These are phyloP conservation scores for Hipposideros larvatus DNA, from an alignment of 2,797 vertebrate genomes.

Conservation along the genomic window DNA sequence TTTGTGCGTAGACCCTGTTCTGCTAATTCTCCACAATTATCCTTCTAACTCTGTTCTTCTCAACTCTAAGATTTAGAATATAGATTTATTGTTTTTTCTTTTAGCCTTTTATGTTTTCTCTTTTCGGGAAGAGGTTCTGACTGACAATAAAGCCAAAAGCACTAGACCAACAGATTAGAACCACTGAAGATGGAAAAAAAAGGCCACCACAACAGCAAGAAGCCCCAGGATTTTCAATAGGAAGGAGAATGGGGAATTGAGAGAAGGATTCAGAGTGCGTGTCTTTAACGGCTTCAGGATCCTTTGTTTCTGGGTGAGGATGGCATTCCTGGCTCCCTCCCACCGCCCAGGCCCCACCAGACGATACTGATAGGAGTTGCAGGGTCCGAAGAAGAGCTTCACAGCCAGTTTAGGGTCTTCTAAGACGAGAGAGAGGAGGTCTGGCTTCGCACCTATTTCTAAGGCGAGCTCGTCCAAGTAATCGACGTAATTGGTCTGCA, in stretches of 20 bases:
- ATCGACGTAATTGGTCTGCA: conserved; percentile 88
- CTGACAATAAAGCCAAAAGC: neutral
- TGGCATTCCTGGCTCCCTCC: conserved; percentile 90
- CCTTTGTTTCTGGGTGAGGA: conserved; percentile 91
- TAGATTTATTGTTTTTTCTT: neutral
- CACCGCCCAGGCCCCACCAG: conserved; percentile 90
- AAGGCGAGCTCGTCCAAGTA: conserved; percentile 92
- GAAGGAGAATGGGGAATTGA: conserved; percentile 58
- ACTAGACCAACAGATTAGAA: neutral
- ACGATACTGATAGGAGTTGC: conserved; percentile 91
- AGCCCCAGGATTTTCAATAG: conserved; percentile 77
- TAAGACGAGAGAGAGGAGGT: conserved; percentile 85
- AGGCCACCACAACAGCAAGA: conserved; percentile 37
- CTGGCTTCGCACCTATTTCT: conserved; percentile 87
- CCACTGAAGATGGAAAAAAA: conserved; percentile 24
- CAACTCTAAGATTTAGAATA: neutral
- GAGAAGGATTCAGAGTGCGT: conserved; percentile 62
- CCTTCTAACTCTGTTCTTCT: neutral
- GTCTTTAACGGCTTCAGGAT: conserved; percentile 90
- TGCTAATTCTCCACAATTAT: neutral
- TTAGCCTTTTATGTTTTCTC: neutral
- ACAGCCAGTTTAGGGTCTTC: conserved; percentile 89
- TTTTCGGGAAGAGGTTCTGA: neutral
- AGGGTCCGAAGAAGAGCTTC: conserved; percentile 88
- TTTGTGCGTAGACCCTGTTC: neutral